Conservation (phyloP, 2,888 invertebrate species). For the Caenorhabditis sp. region DNA sequence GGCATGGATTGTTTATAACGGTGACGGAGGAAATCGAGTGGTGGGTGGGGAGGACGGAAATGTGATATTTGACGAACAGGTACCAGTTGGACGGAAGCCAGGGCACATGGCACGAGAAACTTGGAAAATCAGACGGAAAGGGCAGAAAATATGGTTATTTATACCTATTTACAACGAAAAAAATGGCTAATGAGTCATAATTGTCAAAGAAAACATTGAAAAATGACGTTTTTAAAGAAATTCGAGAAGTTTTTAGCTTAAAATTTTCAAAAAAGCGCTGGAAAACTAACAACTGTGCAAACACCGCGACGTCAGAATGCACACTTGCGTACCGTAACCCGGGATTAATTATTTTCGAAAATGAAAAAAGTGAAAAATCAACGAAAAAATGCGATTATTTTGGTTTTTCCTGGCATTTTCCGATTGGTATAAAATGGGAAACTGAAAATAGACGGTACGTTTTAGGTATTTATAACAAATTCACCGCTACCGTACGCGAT, state of each 20-base stretch:
- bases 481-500: conserved; percentile 37
- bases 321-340: background rate
- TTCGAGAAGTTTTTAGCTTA: background rate
- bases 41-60: conserved; percentile 11
- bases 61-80: conserved; percentile 55
- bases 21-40: no score
- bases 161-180: no score
- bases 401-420: background rate
- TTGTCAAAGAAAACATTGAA: background rate
- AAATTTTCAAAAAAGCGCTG: background rate
- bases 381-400: background rate
- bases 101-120: background rate
- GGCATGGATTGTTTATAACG: conserved; percentile 45
- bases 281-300: background rate
- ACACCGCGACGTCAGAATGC: conserved; percentile 4
- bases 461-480: conserved; percentile 36
- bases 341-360: background rate
- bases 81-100: conserved; percentile 19
- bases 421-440: background rate
- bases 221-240: conserved; percentile 5
- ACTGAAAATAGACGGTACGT: conserved; percentile 1
- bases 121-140: background rate
- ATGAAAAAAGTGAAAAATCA: background rate
- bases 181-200: no score
- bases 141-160: background rate